Evolutionary conservation across 2,113 vertebrate species (phyloP), one percentile per base, ranked within the genome.

Genomic region (Mus pahari): DNA sequence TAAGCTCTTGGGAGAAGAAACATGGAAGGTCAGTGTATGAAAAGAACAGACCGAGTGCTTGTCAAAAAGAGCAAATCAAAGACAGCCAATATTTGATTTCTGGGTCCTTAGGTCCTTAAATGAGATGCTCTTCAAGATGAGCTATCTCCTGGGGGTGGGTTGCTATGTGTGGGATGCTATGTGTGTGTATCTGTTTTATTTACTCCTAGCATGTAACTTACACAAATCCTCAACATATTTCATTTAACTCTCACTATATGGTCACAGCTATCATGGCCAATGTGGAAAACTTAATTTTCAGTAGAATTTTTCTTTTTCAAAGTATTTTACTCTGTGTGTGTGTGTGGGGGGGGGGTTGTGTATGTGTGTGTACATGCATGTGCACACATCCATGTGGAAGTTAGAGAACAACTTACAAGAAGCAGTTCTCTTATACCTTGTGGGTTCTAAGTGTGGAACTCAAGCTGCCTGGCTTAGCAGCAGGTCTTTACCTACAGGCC

Each of bases 211-310:
- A 60, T 74, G 55, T 22, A 14, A 48, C 70, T 78, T 68, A 84
- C 19, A 95, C 45, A 95, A 94, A 91, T 36, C 60, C n/a, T 83
- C 13, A 26, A 83, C 22, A 79, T 16, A 93, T 60, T 92, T 78
- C 71, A 10, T 24, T 50, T 50, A 68, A 74, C 31, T 53, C 13
- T 17, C 2, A 39, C 64, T 13, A 89, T n/a, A 90, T 71, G 28
- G 36, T 78, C 53, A 6, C 17, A 13, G 42, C 50, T 84, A 17
- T 62, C 62, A 50, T 31, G 39, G 11, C 24, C 10, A 86, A 91
- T 86, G n/a, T 86, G 82, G 60, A 94, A 79, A 66, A 62, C n/a
- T 55, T 78, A 90, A 73, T 89, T 53, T 42, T 42, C n/a, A 42
- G 36, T 60, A 62, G 20, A 83, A 58, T 28, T 42, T 62, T 62